phyloP scores from a whole-genome alignment of 2,888 invertebrate genomes.

The Dysmachus trigonus region DNA sequence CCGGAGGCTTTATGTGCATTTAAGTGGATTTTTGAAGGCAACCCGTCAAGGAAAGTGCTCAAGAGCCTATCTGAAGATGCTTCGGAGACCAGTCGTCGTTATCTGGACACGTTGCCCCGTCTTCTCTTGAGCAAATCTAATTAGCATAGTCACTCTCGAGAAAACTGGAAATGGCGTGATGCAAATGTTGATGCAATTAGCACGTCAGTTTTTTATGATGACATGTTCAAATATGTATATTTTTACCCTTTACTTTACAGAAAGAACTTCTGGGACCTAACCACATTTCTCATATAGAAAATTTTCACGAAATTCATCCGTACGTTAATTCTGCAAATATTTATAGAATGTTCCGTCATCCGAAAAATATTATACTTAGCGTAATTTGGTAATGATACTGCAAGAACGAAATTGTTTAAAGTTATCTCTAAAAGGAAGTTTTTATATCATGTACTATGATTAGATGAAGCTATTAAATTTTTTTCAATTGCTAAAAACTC shows the following conservation, averaged over 20 bases:
- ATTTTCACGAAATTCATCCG: no score
- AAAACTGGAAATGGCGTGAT: not conserved
- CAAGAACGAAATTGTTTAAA: no score
- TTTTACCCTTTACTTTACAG: not conserved
- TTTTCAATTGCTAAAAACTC: no score
- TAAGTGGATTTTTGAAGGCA: not conserved
- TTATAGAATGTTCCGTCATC: no score
- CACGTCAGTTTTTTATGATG: not conserved
- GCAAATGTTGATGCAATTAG: not conserved
- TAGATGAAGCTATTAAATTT: no score
- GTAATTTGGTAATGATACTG: no score
- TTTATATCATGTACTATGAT: no score
- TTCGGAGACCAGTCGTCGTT: not conserved
- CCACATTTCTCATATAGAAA: not conserved
- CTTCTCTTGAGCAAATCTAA: not conserved
- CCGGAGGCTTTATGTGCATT: not conserved
- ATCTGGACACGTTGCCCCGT: not conserved
- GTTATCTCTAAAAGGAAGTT: no score
- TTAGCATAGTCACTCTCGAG: not conserved
- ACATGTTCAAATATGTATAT: not conserved
- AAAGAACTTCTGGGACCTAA: not conserved
- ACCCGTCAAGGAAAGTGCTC: not conserved
- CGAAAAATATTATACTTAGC: no score
- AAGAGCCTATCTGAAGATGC: not conserved
- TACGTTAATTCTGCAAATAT: no score